Conservation (phyloP, 2,888 invertebrate species). For the Chloroclystis v-ata region DNA sequence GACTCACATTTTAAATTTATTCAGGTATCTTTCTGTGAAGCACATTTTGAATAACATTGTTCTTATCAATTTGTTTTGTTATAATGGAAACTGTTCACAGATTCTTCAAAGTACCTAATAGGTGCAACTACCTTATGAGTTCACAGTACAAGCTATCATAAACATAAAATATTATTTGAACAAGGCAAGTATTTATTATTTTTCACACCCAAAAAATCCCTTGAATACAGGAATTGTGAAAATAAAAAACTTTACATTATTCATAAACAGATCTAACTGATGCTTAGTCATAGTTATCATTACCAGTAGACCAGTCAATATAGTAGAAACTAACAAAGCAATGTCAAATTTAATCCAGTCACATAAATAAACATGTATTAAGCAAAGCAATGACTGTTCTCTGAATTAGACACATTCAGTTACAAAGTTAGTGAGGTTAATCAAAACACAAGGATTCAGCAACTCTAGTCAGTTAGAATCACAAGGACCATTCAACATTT, state of each 20-base stretch:
- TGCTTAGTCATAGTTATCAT: slow-evolving; percentile 2
- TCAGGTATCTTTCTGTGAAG: too few relatives aligned
- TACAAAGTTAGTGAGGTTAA: slow-evolving; percentile 34
- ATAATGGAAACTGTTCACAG: too few relatives aligned
- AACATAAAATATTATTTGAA: too few relatives aligned
- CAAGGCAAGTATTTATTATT: too few relatives aligned
- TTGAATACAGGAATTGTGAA: too few relatives aligned
- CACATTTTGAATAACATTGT: neutral
- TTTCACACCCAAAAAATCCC: too few relatives aligned
- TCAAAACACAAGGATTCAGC: slow-evolving; percentile 32
- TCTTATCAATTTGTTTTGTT: too few relatives aligned
- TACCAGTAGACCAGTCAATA: slow-evolving; percentile 9
- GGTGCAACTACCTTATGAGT: too few relatives aligned
- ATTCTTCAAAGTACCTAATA: too few relatives aligned
- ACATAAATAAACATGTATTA: slow-evolving; percentile 11
- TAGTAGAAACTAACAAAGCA: slow-evolving; percentile 9
- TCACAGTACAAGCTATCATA: too few relatives aligned
- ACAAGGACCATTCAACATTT: slow-evolving; percentile 77
- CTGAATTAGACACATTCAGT: slow-evolving; percentile 13
- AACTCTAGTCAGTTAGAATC: slow-evolving; percentile 64
- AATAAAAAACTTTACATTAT: slow-evolving; percentile 5
- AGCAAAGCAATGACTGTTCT: slow-evolving; percentile 8
- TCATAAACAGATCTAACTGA: slow-evolving; percentile 11
- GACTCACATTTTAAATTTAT: neutral
- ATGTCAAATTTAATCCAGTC: slow-evolving; percentile 7